Conservation (phyloP, 2,888 invertebrate species). For the Heliconius erato region DNA sequence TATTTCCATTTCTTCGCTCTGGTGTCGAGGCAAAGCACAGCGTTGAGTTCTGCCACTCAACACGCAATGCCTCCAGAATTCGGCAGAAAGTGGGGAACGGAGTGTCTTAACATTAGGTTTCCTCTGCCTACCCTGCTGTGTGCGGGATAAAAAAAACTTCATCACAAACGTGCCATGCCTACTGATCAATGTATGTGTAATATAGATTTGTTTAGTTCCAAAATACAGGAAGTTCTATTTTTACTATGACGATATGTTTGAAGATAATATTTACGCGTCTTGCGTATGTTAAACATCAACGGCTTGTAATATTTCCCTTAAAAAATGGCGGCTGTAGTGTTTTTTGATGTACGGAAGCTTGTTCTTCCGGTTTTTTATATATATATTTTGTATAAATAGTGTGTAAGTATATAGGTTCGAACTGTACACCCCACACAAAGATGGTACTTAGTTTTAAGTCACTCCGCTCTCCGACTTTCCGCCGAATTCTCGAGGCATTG, state of each 20-base stretch:
- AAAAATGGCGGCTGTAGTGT: not conserved
- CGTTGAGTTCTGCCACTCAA: too few species aligned
- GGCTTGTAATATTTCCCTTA: constrained; percentile 33
- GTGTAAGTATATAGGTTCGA: too few species aligned
- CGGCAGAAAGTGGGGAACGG: too few species aligned
- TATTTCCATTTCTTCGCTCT: too few species aligned
- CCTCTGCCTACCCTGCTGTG: too few species aligned
- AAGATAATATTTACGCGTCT: constrained; percentile 54
- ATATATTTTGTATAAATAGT: too few species aligned
- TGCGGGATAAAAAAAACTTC: not conserved
- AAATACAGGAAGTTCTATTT: constrained; percentile 56
- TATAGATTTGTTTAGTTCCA: constrained; percentile 30
- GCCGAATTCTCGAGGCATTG: not conserved
- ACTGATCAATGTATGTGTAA: not conserved
- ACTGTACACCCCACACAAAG: not conserved
- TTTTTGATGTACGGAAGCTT: constrained; percentile 13
- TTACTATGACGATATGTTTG: constrained; percentile 47
- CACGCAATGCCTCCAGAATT: too few species aligned
- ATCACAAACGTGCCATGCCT: not conserved
- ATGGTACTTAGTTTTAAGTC: not conserved
- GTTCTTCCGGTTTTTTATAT: constrained; percentile 7
- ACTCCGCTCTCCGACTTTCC: not conserved
- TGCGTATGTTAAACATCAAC: constrained; percentile 48
- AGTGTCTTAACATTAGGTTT: too few species aligned
- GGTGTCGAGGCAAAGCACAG: too few species aligned